Conservation (phyloP, 2,113 vertebrate species). For the Trinectes maculatus region DNA sequence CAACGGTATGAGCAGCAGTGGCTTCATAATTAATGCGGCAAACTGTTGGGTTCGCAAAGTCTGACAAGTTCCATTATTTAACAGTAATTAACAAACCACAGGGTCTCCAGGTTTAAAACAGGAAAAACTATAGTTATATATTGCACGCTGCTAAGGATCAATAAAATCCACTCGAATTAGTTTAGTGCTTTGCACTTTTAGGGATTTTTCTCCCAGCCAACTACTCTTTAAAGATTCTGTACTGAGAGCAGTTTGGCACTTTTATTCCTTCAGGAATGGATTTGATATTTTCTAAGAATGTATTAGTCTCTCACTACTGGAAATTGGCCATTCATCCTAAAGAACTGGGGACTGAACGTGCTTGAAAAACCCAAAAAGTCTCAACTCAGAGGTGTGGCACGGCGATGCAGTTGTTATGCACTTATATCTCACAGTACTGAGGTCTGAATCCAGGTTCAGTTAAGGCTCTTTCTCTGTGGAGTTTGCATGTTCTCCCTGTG, state of each 20-base stretch:
- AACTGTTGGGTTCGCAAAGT: background rate
- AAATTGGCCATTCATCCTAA: background rate
- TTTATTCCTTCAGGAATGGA: background rate
- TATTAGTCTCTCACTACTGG: background rate
- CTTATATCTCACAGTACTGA: too few species aligned
- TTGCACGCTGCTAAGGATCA: constrained; percentile 38
- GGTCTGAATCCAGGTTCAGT: too few species aligned
- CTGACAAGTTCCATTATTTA: constrained; percentile 3
- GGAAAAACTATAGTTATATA: background rate
- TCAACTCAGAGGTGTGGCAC: too few species aligned
- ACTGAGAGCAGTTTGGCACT: constrained; percentile 14
- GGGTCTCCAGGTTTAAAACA: background rate
- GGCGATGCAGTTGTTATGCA: too few species aligned
- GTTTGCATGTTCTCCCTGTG: too few species aligned
- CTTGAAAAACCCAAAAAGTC: too few species aligned
- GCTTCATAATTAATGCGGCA: background rate
- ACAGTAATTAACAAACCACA: constrained; percentile 16
- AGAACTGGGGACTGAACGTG: background rate
- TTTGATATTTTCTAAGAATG: background rate
- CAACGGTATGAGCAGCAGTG: background rate
- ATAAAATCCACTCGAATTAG: constrained; percentile 41
- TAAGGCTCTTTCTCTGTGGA: too few species aligned
- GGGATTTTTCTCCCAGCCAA: constrained; percentile 7
- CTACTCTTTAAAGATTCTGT: constrained; percentile 13
- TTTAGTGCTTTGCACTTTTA: constrained; percentile 33